Percentiles rank a stretch among this genome's conserved stretches.
phyloP scores from a whole-genome alignment of 1,140 invertebrate species.

The Pygmarrhopalites habei region DNA sequence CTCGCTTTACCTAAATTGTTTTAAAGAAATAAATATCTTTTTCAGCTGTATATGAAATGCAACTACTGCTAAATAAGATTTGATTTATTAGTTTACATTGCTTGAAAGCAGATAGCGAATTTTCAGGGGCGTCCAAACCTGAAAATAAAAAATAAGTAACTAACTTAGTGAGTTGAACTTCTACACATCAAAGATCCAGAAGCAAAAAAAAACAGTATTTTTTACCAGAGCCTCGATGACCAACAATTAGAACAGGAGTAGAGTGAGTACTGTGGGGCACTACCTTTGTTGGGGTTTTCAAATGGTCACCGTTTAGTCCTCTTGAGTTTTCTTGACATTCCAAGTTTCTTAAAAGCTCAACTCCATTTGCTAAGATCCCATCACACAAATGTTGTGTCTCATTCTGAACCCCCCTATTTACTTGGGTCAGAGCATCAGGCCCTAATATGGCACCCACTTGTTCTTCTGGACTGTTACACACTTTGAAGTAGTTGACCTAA shows the following conservation, averaged over 20 bases:
- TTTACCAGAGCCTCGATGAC: slow-evolving; percentile 60
- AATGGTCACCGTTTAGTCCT: neutral
- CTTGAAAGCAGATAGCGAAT: slow-evolving; percentile 47
- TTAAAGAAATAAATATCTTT: too few species aligned
- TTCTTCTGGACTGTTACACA: slow-evolving; percentile 11
- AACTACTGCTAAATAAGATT: too few species aligned
- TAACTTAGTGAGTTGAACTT: too few species aligned
- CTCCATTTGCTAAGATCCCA: neutral
- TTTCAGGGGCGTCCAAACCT: slow-evolving; percentile 67
- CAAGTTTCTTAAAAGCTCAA: neutral
- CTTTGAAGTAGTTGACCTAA: slow-evolving; percentile 9
- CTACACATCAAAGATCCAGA: too few species aligned
- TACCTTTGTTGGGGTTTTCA: neutral
- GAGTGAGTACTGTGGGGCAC: neutral
- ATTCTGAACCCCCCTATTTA: neutral
- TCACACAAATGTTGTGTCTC: neutral
- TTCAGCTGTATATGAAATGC: too few species aligned
- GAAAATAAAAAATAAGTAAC: too few species aligned
- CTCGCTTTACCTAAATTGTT: too few species aligned
- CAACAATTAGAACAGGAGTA: slow-evolving; percentile 44
- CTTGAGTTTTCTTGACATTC: neutral
- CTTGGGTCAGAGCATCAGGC: neutral
- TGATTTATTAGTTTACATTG: slow-evolving; percentile 47
- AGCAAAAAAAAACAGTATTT: too few species aligned
- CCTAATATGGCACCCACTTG: slow-evolving; percentile 21